Evolutionary conservation across 1,140 invertebrate genomes (phyloP).

Genomic region (Tetraneura akinire): DNA sequence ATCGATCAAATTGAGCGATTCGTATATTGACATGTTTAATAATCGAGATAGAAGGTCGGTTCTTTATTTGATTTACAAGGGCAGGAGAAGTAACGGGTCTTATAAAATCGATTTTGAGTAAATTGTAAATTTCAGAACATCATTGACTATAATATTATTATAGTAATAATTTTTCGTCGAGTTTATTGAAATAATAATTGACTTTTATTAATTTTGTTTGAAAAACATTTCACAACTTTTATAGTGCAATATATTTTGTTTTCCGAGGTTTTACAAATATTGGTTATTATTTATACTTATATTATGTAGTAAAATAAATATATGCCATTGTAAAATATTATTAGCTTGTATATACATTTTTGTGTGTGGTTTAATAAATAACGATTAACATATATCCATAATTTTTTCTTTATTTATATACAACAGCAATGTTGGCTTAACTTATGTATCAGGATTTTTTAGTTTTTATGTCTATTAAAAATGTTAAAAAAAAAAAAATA

Average conservation of each 20-base stretch:
- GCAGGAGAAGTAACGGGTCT: not conserved
- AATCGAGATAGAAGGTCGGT: not conserved
- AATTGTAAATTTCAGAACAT: not conserved
- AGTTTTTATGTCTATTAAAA: too few species aligned
- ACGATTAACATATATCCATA: too few species aligned
- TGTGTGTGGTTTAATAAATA: too few species aligned
- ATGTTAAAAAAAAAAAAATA: too few species aligned
- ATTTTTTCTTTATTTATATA: too few species aligned
- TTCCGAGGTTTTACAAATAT: too few species aligned
- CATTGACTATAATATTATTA: not conserved
- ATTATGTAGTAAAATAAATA: too few species aligned
- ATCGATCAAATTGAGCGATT: not conserved
- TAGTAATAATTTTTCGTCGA: not conserved
- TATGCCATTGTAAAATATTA: too few species aligned
- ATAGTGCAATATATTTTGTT: not conserved
- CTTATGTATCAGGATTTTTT: too few species aligned
- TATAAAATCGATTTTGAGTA: slow-evolving; percentile 9
- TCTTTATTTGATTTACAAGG: slow-evolving; percentile 5
- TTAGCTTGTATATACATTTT: too few species aligned
- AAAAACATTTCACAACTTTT: not conserved
- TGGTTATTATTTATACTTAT: too few species aligned
- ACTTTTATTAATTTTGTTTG: not conserved
- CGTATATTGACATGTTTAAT: not conserved
- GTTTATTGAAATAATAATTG: not conserved
- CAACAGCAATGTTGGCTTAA: too few species aligned